Conservation (phyloP, 2,888 invertebrate species). For the Philhelius pedissequus region DNA sequence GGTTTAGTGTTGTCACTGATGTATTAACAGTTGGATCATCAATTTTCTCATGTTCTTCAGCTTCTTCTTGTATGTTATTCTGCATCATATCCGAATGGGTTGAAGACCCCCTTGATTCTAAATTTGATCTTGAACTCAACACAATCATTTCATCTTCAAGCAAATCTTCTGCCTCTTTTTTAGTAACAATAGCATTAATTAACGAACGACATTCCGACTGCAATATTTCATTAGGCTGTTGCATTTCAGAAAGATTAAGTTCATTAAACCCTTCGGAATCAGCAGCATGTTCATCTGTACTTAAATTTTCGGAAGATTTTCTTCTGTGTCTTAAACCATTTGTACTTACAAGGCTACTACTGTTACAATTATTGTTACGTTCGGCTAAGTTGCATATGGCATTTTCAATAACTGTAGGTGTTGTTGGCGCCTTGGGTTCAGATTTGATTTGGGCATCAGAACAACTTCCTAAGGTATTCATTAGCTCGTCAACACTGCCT, state of each 20-base stretch:
- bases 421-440: slow-evolving; percentile 75
- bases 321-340: slow-evolving; percentile 68
- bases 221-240: slow-evolving; percentile 22
- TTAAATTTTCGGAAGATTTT: slow-evolving; percentile 71
- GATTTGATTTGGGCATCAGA: slow-evolving; percentile 75
- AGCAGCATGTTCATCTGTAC: neutral
- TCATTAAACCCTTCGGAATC: slow-evolving; percentile 49
- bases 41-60: slow-evolving; percentile 83
- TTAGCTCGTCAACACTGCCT: slow-evolving; percentile 4
- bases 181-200: slow-evolving; percentile 71
- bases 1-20: slow-evolving; percentile 77
- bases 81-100: slow-evolving; percentile 79
- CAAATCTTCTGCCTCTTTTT: slow-evolving; percentile 77
- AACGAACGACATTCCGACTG: slow-evolving; percentile 9
- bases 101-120: slow-evolving; percentile 82
- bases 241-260: slow-evolving; percentile 31
- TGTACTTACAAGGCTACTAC: slow-evolving; percentile 70
- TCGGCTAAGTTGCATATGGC: slow-evolving; percentile 71
- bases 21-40: slow-evolving; percentile 77
- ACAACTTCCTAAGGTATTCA: slow-evolving; percentile 72
- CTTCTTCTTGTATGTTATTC: slow-evolving; percentile 84
- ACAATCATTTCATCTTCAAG: slow-evolving; percentile 77
- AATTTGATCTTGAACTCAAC: slow-evolving; percentile 77
- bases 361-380: slow-evolving; percentile 70
- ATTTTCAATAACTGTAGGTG: slow-evolving; percentile 78